Evolutionary conservation across 1,140 invertebrate genomes (phyloP), one percentile per base, ranked within the genome.

Genomic region (Drosophila guanche): DNA sequence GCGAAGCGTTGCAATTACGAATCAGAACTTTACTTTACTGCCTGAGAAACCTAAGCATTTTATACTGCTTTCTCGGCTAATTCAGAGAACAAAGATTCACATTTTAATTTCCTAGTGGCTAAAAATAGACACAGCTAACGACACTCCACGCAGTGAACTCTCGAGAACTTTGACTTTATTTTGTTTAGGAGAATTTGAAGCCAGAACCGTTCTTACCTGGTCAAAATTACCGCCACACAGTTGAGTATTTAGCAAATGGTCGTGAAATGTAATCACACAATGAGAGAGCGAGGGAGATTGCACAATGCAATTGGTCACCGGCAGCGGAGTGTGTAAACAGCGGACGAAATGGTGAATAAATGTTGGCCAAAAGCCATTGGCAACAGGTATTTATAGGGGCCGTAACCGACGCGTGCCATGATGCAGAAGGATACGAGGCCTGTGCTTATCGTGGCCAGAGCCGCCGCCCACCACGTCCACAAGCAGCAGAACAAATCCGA

Each of bases 361-460:
- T 75, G 72, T 59, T 75, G 70, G 37, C 48, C 54, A 25, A 57
- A 48, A 48, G 41, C 37, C 47, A 52, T 47, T 74, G 59, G 59
- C 70, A 74, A 74, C 70, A 74, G 70, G 70, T 74, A 74, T 74
- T 74, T 74, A 74, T 74, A 74, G 70, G 59, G 47, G 70, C 37
- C 23, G n/a, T 37, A 16, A 29, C 5, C 25, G 25, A 27, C 25
- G 33, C 33, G 10, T 37, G 33, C 33, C 33, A 12, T 37, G 7
- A 37, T 37, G 47, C 27, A 42, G 29, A 55, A 74, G 70, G 70
- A 74, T 66, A 53, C 33, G 10, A 4, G 33, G 46, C 40, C 51
- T 22, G 66, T 27, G n/a, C 43, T 47, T 62, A 69, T 48, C 46
- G 3, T 7, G 33, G 37, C 46, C 40, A 20, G 16, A 20, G 16